Conservation (phyloP, 1,140 invertebrate genomes). For the Drosophila pruinosa region DNA sequence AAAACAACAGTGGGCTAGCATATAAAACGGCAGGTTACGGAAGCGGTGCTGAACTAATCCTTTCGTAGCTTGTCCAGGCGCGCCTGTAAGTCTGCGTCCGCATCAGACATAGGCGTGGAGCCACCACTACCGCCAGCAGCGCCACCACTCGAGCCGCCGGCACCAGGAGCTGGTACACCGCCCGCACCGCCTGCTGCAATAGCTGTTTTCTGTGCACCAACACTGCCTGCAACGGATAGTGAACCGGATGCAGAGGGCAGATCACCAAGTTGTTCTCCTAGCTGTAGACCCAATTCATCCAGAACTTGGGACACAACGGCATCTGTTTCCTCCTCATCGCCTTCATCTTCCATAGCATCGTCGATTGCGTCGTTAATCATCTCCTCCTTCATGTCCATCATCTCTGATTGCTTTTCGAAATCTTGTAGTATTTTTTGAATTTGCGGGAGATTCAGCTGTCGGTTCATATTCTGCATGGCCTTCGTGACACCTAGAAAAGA, state of each 20-base stretch:
- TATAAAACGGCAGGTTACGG: constrained; percentile 43
- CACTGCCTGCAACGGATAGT: constrained; percentile 73
- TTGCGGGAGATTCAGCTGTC: constrained; percentile 98
- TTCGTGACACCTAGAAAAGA: constrained; percentile 91
- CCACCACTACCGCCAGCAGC: constrained; percentile 83
- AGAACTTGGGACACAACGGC: constrained; percentile 96
- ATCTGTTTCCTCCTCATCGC: constrained; percentile 98
- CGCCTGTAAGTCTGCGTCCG: constrained; percentile 97
- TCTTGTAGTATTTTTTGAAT: constrained; percentile 99
- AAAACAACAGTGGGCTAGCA: constrained; percentile 23
- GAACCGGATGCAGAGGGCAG: constrained; percentile 86
- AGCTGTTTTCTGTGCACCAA: constrained; percentile 81
- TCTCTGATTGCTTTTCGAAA: constrained; percentile 99
- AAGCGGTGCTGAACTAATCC: constrained; percentile 86
- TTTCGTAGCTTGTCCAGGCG: constrained; percentile 95
- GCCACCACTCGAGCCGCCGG: constrained; percentile 84
- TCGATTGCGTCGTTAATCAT: constrained; percentile 99
- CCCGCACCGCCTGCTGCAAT: constrained; percentile 84
- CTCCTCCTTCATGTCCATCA: constrained; percentile 99
- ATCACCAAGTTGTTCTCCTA: constrained; percentile 94
- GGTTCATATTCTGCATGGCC: constrained; percentile 99
- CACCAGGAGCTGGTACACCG: constrained; percentile 83
- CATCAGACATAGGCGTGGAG: constrained; percentile 88
- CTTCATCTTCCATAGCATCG: constrained; percentile 99
- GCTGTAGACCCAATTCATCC: constrained; percentile 97